Conservation (phyloP, 2,888 invertebrate genomes). For the Lasioglossum figueresi region DNA sequence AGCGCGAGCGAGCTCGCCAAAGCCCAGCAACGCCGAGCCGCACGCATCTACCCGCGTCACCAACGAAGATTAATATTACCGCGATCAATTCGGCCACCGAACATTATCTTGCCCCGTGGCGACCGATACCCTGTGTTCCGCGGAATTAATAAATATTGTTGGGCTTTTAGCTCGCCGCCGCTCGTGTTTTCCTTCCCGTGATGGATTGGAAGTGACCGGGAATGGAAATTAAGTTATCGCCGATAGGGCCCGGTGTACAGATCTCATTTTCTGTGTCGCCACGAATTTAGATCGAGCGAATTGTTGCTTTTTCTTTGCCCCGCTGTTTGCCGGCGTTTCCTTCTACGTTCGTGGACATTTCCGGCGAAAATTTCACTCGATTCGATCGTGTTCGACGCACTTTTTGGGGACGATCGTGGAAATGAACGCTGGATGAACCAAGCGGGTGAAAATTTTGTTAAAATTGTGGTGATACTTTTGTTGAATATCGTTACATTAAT, state of each 20-base stretch:
- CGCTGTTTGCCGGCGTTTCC: neutral
- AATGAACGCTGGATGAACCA: neutral
- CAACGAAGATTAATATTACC: conserved; percentile 58
- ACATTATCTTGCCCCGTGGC: conserved; percentile 39
- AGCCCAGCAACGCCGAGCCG: neutral
- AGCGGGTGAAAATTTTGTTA: neutral
- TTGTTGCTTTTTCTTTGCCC: neutral
- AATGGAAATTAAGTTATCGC: conserved; percentile 18
- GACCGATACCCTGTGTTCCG: conserved; percentile 14
- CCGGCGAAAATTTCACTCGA: neutral
- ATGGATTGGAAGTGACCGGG: neutral
- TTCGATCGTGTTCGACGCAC: neutral
- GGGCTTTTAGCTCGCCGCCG: neutral
- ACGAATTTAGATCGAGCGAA: neutral
- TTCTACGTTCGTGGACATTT: neutral
- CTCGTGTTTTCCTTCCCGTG: neutral
- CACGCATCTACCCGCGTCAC: conserved; percentile 21
- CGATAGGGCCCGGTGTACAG: neutral
- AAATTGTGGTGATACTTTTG: neutral
- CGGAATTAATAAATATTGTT: conserved; percentile 19
- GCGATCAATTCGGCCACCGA: conserved; percentile 31
- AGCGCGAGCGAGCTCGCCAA: conserved; percentile 48
- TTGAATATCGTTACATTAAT: neutral
- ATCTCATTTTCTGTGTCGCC: conserved; percentile 3
- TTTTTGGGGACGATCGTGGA: neutral